These are phyloP conservation scores for Ctena decussata DNA, from an alignment of 2,888 invertebrate species.

Conservation along the genomic window DNA sequence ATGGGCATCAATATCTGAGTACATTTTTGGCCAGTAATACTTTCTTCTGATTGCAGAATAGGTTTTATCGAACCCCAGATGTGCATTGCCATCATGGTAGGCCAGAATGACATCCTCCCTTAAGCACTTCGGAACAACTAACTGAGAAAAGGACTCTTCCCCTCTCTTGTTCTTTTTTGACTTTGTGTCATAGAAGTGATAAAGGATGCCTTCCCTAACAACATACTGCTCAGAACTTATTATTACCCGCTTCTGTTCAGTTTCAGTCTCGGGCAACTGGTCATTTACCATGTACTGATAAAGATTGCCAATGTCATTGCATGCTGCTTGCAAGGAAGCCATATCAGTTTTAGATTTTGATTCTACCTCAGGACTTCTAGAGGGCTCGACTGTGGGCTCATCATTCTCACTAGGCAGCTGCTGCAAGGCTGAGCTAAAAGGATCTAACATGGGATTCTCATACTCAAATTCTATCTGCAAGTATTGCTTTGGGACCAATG, in stretches of 20 bases:
- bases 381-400: background rate
- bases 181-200: constrained; percentile 22
- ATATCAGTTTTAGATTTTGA: background rate
- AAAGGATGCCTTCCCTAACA: constrained; percentile 13
- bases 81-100: constrained; percentile 24
- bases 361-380: background rate
- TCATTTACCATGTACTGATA: constrained; percentile 16
- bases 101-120: constrained; percentile 36
- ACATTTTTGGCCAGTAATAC: constrained; percentile 57
- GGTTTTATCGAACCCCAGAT: constrained; percentile 39
- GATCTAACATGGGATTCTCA: background rate
- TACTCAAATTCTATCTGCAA: background rate
- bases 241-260: background rate
- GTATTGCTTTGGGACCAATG: background rate
- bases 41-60: constrained; percentile 36
- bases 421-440: constrained; percentile 13
- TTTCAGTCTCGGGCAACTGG: background rate
- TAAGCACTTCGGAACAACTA: constrained; percentile 20
- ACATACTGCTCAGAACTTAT: constrained; percentile 34
- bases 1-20: constrained; percentile 49
- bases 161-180: constrained; percentile 6
- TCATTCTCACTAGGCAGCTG: constrained; percentile 13
- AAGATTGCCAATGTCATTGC: constrained; percentile 23
- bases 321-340: constrained; percentile 19
- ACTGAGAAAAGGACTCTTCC: background rate